Conservation (phyloP, 2,888 invertebrate genomes). For the Cecidostiba fungosa region DNA sequence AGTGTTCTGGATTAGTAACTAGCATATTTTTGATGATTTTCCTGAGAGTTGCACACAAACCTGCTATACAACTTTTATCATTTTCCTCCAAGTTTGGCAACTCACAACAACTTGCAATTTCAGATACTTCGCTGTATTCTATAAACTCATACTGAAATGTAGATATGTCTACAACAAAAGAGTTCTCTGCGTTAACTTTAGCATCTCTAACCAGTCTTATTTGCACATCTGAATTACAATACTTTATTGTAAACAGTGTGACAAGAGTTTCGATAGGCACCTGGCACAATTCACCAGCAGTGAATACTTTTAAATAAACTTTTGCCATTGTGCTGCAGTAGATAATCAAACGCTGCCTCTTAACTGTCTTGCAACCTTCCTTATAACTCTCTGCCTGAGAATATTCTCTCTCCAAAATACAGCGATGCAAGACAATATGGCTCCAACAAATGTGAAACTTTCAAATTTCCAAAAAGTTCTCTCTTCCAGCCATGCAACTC, state of each 20-base stretch:
- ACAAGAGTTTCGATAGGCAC: conserved; percentile 85
- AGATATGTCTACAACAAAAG: conserved; percentile 76
- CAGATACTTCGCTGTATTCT: conserved; percentile 78
- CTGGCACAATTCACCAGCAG: conserved; percentile 68
- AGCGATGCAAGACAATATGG: conserved; percentile 82
- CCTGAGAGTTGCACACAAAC: conserved; percentile 88
- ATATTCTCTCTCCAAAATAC: conserved; percentile 78
- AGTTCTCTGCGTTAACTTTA: conserved; percentile 66
- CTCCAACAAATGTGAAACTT: conserved; percentile 85
- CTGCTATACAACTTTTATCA: conserved; percentile 86
- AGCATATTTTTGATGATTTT: conserved; percentile 82
- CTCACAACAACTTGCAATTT: conserved; percentile 80
- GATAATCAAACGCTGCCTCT: conserved; percentile 70
- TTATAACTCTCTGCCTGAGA: conserved; percentile 75
- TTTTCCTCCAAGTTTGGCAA: conserved; percentile 85
- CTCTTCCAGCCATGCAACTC: conserved; percentile 92
- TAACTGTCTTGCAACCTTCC: conserved; percentile 77
- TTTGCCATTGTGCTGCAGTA: conserved; percentile 70
- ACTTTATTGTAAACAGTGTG: conserved; percentile 84
- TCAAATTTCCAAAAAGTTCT: conserved; percentile 92
- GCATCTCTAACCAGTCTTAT: conserved; percentile 80
- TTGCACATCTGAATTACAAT: conserved; percentile 81
- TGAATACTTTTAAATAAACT: conserved; percentile 75
- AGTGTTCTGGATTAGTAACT: conserved; percentile 71
- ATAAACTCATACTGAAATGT: conserved; percentile 77